These are phyloP conservation scores for Eudyptes chrysolophus DNA, from an alignment of 2,113 vertebrate species.

Conservation along the genomic window DNA sequence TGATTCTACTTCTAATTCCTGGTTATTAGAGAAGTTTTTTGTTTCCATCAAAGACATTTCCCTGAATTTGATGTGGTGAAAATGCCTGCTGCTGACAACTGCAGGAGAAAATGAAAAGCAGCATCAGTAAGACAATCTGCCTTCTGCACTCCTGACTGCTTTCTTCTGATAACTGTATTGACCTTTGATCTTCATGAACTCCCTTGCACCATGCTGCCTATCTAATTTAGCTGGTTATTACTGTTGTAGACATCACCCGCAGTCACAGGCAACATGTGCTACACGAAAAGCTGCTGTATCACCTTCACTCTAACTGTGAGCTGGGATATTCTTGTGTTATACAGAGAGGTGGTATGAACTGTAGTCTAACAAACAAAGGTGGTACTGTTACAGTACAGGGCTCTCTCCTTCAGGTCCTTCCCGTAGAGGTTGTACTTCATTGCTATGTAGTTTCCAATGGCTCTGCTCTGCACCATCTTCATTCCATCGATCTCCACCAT, in stretches of 20 bases:
- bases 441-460: conserved; percentile 81
- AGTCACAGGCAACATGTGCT: neutral
- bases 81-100: neutral
- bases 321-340: neutral
- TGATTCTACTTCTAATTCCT: neutral
- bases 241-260: neutral
- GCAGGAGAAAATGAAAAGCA: neutral
- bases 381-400: conserved; percentile 65
- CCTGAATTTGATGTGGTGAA: neutral
- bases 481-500: conserved; percentile 83
- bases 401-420: conserved; percentile 80
- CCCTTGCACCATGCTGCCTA: neutral
- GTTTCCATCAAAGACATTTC: neutral
- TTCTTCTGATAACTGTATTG: neutral
- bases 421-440: conserved; percentile 83
- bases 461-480: neutral
- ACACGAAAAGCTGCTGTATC: neutral
- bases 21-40: neutral
- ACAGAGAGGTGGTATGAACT: neutral
- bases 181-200: neutral
- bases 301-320: neutral
- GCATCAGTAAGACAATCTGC: neutral
- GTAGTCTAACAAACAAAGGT: neutral
- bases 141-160: neutral
- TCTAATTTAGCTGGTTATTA: neutral